Evolutionary conservation across 2,888 invertebrate species (phyloP).

Genomic region (Pterostichus madidus): DNA sequence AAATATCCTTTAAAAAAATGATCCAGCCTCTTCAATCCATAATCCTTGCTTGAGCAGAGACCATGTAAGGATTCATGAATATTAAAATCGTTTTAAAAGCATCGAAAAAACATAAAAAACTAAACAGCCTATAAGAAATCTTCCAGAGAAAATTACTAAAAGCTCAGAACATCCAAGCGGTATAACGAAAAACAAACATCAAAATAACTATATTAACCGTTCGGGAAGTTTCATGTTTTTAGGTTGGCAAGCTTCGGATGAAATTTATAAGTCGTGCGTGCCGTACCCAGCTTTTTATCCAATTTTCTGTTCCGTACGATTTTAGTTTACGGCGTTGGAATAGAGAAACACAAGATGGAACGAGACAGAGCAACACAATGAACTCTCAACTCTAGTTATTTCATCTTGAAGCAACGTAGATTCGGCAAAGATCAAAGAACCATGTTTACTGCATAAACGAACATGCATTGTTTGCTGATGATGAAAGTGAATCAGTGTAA

Average conservation of each 20-base stretch:
- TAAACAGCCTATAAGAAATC: conserved; percentile 31
- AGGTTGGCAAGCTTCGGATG: conserved; percentile 45
- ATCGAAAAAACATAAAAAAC: conserved; percentile 37
- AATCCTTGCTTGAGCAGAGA: conserved; percentile 15
- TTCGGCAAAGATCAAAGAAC: conserved; percentile 30
- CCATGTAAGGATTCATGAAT: conserved; percentile 13
- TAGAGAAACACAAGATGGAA: conserved; percentile 12
- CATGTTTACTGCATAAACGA: conserved; percentile 38
- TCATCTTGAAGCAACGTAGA: conserved; percentile 3
- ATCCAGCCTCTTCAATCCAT: background rate
- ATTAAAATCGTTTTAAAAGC: conserved; percentile 41
- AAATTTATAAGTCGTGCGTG: conserved; percentile 67
- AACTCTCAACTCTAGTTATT: conserved; percentile 25
- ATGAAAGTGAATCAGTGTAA: conserved; percentile 44
- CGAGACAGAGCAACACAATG: conserved; percentile 37
- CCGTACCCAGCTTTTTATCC: conserved; percentile 48
- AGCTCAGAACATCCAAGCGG: conserved; percentile 19
- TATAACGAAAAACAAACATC: conserved; percentile 62
- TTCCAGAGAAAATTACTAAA: conserved; percentile 46
- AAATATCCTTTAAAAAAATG: conserved; percentile 20
- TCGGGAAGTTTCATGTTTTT: conserved; percentile 59
- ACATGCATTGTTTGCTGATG: conserved; percentile 35
- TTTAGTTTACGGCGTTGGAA: conserved; percentile 58
- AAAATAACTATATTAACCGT: conserved; percentile 64
- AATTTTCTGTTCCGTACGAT: conserved; percentile 59